Conservation (phyloP, 92 coral and sea anemone genomes). For the Epizoanthus fatuus region DNA sequence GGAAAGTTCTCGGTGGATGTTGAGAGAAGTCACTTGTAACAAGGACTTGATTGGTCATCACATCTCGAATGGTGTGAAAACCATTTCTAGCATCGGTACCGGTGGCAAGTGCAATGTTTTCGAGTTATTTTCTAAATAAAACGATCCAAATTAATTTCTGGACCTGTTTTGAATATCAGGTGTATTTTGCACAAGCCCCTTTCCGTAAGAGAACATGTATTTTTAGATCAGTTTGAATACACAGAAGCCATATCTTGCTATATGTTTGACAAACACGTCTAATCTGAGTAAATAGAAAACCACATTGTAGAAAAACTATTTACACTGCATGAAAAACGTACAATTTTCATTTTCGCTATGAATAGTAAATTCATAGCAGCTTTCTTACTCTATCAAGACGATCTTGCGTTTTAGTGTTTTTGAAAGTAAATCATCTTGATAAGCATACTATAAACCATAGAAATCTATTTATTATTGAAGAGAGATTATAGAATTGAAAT, state of each 20-base stretch:
- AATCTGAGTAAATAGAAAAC: conserved; percentile 22
- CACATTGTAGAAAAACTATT: conserved; percentile 32
- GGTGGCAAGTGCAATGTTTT: conserved; percentile 6
- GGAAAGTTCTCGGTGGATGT: not conserved
- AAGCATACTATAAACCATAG: not conserved
- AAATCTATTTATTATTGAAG: not conserved
- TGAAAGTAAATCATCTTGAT: not conserved
- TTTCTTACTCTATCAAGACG: not conserved
- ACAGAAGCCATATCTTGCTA: not conserved
- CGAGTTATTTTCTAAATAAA: not conserved
- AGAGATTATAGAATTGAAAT: not conserved
- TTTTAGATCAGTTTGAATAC: not conserved
- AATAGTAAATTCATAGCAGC: not conserved
- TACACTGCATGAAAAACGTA: conserved; percentile 5
- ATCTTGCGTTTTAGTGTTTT: not conserved
- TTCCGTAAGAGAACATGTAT: not conserved
- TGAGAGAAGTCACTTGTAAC: not conserved
- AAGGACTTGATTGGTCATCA: conserved; percentile 24
- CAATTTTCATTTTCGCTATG: not conserved
- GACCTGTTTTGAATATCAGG: not conserved
- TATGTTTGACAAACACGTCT: not conserved
- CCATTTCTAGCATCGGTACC: not conserved
- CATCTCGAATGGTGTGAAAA: conserved; percentile 1
- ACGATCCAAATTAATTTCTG: conserved; percentile 1
- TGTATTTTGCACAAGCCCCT: not conserved